These are phyloP conservation scores for Mastigias papua DNA, from an alignment of 30 jellyfish, hydroid and myxozoan genomes.

Conservation along the genomic window DNA sequence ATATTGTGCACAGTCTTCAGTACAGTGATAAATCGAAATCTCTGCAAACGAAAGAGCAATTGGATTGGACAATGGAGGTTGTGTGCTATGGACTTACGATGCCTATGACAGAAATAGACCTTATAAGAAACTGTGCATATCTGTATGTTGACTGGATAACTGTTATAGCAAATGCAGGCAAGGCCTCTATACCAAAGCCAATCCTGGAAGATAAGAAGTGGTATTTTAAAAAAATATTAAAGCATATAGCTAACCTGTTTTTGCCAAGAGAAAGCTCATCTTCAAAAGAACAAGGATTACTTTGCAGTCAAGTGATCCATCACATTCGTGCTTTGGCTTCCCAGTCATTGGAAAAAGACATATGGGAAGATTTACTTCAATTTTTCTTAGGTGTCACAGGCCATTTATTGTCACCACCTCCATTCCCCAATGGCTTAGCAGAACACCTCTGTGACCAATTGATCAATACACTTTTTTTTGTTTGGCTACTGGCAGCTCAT, in stretches of 20 bases:
- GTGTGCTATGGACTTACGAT: constrained; percentile 93
- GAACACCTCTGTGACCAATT: constrained; percentile 95
- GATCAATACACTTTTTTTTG: constrained; percentile 73
- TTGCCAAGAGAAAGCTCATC: constrained; percentile 94
- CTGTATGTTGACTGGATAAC: constrained; percentile 91
- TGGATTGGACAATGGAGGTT: constrained; percentile 99
- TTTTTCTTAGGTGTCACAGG: constrained; percentile 91
- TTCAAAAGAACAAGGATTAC: constrained; percentile 71
- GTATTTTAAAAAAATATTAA: constrained; percentile 81
- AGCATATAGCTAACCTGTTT: constrained; percentile 85
- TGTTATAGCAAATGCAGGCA: constrained; percentile 64
- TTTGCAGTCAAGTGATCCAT: constrained; percentile 85
- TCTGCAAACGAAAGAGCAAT: constrained; percentile 78
- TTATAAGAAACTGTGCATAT: constrained; percentile 90
- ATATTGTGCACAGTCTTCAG: constrained; percentile 85
- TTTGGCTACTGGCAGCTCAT: constrained; percentile 90
- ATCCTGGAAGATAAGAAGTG: constrained; percentile 67
- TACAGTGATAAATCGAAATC: constrained; percentile 75
- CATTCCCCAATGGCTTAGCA: constrained; percentile 89
- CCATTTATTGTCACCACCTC: constrained; percentile 94
- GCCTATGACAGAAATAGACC: constrained; percentile 95
- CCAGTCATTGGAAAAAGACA: constrained; percentile 35
- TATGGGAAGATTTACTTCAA: constrained; percentile 83
- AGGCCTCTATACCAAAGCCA: constrained; percentile 85
- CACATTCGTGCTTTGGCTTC: constrained; percentile 61